Base-by-base conservation (phyloP, 2,888 invertebrate genomes). In the Thecocarcelia acutangulata region DNA sequence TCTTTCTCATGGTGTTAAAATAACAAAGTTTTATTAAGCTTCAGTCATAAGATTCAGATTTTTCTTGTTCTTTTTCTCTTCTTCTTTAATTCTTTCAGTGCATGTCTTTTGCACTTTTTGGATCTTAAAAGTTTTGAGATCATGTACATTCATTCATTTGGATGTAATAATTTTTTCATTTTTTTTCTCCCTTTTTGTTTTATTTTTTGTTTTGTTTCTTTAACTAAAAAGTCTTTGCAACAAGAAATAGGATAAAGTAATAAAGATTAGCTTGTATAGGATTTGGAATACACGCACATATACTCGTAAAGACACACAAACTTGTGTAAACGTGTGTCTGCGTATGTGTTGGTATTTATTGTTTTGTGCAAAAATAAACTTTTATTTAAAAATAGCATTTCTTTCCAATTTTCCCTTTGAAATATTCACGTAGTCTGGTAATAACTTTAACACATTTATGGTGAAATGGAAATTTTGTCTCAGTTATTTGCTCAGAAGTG, bases 21-120 rank as follows among this genome's bases (percentile, higher is more conserved):
- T 78, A 82, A 82, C 74, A 78, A 82, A 70, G 82, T 82, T 82
- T 82, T 78, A 81, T 78, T 82, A 78, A 78, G 78, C 69, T 64
- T 69, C 66, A 79, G 72, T 37, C 69, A 61, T 76, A 69, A 76
- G 69, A 59, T 46, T 69, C 70, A 59, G 69, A 75, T 80, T 80
- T 69, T 42, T 33, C 2, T 46, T 19, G 13, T 37, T 54, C 4
- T 58, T 63, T 48, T 13, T 13, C 8, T 28, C 74, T 63, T 66
- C 37, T 15, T 15, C 42, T 42, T 40, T 50, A 0, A 21, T 5
- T 48, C 3, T 56, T 37, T 42, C 21, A 17, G 66, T 69, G 54
- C 68, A 68, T 63, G 73, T 68, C 74, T 70, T 82, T 56, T 64
- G 58, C 48, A 69, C 63, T 74, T 69, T 68, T 58, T 37, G 56